A percentile compares a stretch with the other conserved stretches of the same genome.
These are phyloP conservation scores for Saccostrea cuccullata DNA, from an alignment of 1,140 invertebrate species.

Conservation along the genomic window DNA sequence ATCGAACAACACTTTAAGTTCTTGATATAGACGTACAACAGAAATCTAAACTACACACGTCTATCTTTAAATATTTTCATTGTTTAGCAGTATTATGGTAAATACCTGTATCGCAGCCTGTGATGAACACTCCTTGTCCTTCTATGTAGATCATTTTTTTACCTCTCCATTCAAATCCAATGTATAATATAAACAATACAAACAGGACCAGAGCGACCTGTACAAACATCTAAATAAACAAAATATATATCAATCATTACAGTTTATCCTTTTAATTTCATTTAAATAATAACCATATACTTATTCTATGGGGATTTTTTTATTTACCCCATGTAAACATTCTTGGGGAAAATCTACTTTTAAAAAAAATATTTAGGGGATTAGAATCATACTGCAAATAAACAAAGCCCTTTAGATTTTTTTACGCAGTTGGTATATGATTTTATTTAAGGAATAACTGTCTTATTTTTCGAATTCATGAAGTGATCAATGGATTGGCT, in stretches of 20 bases:
- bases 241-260: not conserved
- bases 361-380: too few species aligned
- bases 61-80: too few species aligned
- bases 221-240: conserved; percentile 4
- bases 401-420: too few species aligned
- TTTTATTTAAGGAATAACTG: too few species aligned
- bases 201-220: not conserved
- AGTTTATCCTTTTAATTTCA: not conserved
- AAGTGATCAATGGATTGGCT: too few species aligned
- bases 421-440: too few species aligned
- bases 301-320: too few species aligned
- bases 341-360: not conserved
- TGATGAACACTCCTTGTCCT: conserved; percentile 55
- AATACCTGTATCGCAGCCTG: conserved; percentile 56
- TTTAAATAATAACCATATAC: not conserved
- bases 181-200: conserved; percentile 12
- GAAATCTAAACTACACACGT: too few species aligned
- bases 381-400: too few species aligned
- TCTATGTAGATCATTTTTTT: not conserved
- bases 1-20: too few species aligned
- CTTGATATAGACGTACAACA: not conserved
- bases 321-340: not conserved
- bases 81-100: too few species aligned
- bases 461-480: too few species aligned
- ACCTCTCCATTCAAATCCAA: conserved; percentile 18